Percentiles rank a stretch among this genome's conserved stretches.
These are phyloP conservation scores for Drosophila rufa DNA, from an alignment of 1,140 invertebrate genomes.

Conservation along the genomic window DNA sequence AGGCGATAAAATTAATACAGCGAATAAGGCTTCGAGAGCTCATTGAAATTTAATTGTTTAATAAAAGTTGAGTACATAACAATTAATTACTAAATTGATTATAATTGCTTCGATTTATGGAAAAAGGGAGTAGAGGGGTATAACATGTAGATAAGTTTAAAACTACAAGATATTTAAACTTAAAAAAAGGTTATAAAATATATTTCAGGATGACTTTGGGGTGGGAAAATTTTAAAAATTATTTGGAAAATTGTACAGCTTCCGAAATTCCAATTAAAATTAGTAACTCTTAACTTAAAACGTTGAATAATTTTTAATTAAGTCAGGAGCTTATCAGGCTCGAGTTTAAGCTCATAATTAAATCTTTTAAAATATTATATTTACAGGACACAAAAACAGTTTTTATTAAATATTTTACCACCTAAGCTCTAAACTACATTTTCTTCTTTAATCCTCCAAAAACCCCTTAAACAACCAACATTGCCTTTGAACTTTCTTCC, in stretches of 20 bases:
- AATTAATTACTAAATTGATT: constrained; percentile 6
- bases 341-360: too few relatives aligned
- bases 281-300: too few relatives aligned
- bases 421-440: neutral
- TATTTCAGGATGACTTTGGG: neutral
- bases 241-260: too few relatives aligned
- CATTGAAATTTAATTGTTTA: constrained; percentile 7
- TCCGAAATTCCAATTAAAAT: too few relatives aligned
- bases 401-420: neutral
- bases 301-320: too few relatives aligned
- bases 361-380: neutral
- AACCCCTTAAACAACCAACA: neutral
- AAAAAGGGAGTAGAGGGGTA: neutral
- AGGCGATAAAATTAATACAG: neutral
- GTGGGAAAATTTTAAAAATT: too few relatives aligned
- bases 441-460: neutral
- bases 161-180: neutral
- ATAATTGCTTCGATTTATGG: neutral
- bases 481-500: neutral
- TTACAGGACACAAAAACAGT: neutral
- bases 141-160: neutral
- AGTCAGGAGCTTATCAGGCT: too few relatives aligned
- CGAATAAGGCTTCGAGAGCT: neutral
- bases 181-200: neutral
- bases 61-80: neutral